Percentiles rank a stretch among this genome's conserved stretches.
Evolutionary conservation across 1,140 invertebrate genomes (phyloP).

Genomic region (Papilio aristodemus): DNA sequence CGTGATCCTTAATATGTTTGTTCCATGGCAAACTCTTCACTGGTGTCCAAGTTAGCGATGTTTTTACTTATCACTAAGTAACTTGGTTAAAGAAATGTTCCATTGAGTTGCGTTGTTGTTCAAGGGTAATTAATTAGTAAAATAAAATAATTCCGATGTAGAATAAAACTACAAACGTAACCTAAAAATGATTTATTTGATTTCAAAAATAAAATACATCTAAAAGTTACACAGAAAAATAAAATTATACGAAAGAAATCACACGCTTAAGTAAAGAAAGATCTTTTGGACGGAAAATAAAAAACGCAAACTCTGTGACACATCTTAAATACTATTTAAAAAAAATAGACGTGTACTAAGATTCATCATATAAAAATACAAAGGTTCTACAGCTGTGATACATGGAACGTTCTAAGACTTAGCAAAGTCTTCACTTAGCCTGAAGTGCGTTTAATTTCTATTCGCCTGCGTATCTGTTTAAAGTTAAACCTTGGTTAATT

Average conservation of each 20-base stretch:
- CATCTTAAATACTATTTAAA: slow-evolving; percentile 13
- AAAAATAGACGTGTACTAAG: background rate
- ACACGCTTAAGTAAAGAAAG: slow-evolving; percentile 45
- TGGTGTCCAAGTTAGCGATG: too few relatives aligned
- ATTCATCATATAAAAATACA: slow-evolving; percentile 28
- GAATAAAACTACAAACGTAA: slow-evolving; percentile 54
- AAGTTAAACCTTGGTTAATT: too few relatives aligned
- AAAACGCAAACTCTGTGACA: slow-evolving; percentile 35
- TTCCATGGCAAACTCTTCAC: too few relatives aligned
- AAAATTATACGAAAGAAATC: slow-evolving; percentile 40
- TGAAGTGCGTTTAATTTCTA: too few relatives aligned
- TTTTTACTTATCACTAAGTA: too few relatives aligned
- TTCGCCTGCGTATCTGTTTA: too few relatives aligned
- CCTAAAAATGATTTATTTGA: slow-evolving; percentile 71
- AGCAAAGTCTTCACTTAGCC: too few relatives aligned
- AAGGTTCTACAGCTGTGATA: background rate
- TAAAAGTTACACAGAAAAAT: slow-evolving; percentile 34
- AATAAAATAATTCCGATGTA: background rate
- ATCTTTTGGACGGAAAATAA: slow-evolving; percentile 60
- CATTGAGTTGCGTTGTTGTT: too few relatives aligned
- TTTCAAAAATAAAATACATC: slow-evolving; percentile 61
- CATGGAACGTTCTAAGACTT: background rate
- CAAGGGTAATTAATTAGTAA: background rate
- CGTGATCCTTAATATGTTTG: too few relatives aligned
- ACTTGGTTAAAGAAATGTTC: too few relatives aligned